Percentiles rank a stretch among this genome's conserved stretches.
Conservation (phyloP, 1,140 invertebrate genomes). For the Hylyphantes graminicola region DNA sequence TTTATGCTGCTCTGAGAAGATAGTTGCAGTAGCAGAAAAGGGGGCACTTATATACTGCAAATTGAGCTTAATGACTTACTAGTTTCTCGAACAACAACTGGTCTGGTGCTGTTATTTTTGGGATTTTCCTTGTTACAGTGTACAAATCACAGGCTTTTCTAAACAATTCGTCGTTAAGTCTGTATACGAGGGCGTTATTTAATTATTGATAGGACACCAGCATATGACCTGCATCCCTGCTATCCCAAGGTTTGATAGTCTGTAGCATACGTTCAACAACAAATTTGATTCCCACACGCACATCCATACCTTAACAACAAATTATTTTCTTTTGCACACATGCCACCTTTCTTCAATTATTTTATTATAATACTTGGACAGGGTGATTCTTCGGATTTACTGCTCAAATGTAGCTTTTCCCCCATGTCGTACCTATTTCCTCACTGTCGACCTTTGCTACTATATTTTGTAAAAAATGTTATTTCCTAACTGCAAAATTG, state of each 20-base stretch:
- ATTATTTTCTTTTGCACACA: neutral
- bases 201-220: neutral
- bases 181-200: slow-evolving; percentile 15
- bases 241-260: slow-evolving; percentile 48
- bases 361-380: slow-evolving; percentile 9
- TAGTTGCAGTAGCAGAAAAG: slow-evolving; percentile 59
- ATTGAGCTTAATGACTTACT: slow-evolving; percentile 57
- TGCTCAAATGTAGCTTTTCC: no score
- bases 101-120: slow-evolving; percentile 36
- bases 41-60: slow-evolving; percentile 59
- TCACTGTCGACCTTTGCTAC: no score
- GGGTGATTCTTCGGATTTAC: slow-evolving; percentile 11
- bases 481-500: no score
- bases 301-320: slow-evolving; percentile 3
- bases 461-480: no score
- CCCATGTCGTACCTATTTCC: no score
- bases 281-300: slow-evolving; percentile 1
- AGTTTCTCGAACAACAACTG: slow-evolving; percentile 31
- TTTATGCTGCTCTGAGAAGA: slow-evolving; percentile 44
- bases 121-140: slow-evolving; percentile 16
- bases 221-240: slow-evolving; percentile 4
- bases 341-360: slow-evolving; percentile 11
- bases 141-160: slow-evolving; percentile 56
- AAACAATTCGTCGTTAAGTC: slow-evolving; percentile 31
- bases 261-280: slow-evolving; percentile 35